phyloP scores from a whole-genome alignment of 2,797 vertebrate species.

The Microctenopoma steveboyesi region DNA sequence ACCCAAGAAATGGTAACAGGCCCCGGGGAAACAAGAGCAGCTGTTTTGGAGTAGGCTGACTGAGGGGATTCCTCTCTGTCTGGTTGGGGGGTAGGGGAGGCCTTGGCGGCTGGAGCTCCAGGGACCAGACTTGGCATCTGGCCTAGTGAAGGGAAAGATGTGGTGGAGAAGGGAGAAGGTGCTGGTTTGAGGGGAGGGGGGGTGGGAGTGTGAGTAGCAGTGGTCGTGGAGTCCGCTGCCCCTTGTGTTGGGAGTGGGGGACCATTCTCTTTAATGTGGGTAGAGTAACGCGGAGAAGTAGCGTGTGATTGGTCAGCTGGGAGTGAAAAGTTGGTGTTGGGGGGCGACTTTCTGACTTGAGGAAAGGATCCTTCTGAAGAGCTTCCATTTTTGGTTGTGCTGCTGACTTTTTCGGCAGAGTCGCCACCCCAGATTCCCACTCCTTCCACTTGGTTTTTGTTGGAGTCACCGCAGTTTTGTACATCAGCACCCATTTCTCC shows the following conservation, averaged over 20 bases:
- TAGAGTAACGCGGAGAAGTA: conserved; percentile 59
- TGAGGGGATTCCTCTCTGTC: conserved; percentile 85
- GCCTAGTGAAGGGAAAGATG: conserved; percentile 85
- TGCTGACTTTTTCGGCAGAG: conserved; percentile 76
- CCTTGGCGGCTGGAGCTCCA: conserved; percentile 79
- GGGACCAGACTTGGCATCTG: conserved; percentile 86
- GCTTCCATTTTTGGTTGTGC: conserved; percentile 76
- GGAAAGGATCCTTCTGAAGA: conserved; percentile 67
- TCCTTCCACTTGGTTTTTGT: conserved; percentile 83
- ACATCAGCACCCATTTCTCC: conserved; percentile 81
- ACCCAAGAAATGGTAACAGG: conserved; percentile 85
- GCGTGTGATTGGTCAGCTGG: conserved; percentile 89
- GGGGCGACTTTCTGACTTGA: conserved; percentile 63
- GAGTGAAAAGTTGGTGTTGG: conserved; percentile 63
- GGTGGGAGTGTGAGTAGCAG: conserved; percentile 76
- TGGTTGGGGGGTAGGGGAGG: conserved; percentile 64
- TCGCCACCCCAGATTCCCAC: conserved; percentile 86
- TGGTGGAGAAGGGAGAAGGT: conserved; percentile 90
- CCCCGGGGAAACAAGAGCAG: conserved; percentile 85
- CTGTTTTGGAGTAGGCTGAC: conserved; percentile 82
- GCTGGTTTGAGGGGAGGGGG: conserved; percentile 85
- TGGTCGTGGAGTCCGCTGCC: conserved; percentile 80
- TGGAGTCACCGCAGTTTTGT: conserved; percentile 84
- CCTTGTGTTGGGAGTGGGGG: conserved; percentile 89
- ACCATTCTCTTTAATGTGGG: conserved; percentile 96